Evolutionary conservation across 2,888 invertebrate species (phyloP), one percentile per base, ranked within the genome.

Genomic region (Drosophila ezoana): DNA sequence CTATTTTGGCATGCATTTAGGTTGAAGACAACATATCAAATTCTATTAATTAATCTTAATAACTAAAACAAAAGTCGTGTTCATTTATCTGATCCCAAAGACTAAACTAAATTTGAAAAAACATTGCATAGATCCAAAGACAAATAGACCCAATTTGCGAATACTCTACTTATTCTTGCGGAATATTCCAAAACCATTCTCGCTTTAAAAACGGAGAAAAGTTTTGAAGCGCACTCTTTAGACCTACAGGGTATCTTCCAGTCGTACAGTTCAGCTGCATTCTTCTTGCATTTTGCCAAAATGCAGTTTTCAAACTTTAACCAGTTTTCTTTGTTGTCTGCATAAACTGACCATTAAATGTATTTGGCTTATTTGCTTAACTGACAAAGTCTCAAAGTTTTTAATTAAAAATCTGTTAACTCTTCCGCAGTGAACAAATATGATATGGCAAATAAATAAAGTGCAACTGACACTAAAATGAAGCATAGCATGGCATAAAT

Each of bases 341-440:
- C 59, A 48, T 37, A 38, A 62, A 45, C 41, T 61, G 53, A 43
- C 38, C 43, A 70, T 47, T 40, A 45, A 58, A 32, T 37, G 18
- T 74, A 52, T 67, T 75, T 72, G 58, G 62, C 61, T 71, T 71
- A 71, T 66, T 51, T 54, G 37, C 48, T 44, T 61, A 48, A 53
- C 14, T 43, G 59, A 59, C 41, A 60, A 52, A 53, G 48, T 38
- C 51, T 32, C 28, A 41, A 71, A 71, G 43, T 57, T 76, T 73
- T 75, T 76, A 68, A 75, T 68, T 68, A 68, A 64, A 68, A 65
- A 61, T 69, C 52, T 35, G 20, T 51, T 49, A 45, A n/a, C 44
- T 74, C 56, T 68, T 73, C 40, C 66, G 40, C 33, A 3, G 51
- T 41, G 5, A 33, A 62, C n/a, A 38, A 28, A 16, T 35, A 14